A percentile compares a stretch with the other conserved stretches of the same genome.
phyloP scores from a whole-genome alignment of 2,888 invertebrate genomes.

The Drosophila nr. perissopoda region DNA sequence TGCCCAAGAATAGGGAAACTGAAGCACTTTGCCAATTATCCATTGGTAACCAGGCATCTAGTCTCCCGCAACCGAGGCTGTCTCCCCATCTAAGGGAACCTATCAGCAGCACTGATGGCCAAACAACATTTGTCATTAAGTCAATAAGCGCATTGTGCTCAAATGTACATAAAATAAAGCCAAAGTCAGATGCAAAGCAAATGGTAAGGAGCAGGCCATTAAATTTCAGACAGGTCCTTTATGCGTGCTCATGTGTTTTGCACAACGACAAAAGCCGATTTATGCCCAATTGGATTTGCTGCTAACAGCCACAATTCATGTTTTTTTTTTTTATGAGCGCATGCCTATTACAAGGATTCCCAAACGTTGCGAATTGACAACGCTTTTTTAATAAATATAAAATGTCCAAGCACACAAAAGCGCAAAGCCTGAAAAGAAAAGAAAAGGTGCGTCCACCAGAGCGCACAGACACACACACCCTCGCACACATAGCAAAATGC shows the following conservation, averaged over 20 bases:
- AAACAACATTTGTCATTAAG: conserved; percentile 77
- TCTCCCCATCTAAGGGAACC: background rate
- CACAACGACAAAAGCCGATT: conserved; percentile 74
- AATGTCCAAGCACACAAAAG: conserved; percentile 58
- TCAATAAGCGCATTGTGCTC: conserved; percentile 80
- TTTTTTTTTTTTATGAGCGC: conserved; percentile 71
- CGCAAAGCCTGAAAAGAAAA: conserved; percentile 33
- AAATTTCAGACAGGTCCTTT: conserved; percentile 42
- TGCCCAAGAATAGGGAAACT: conserved; percentile 27
- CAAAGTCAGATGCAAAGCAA: conserved; percentile 15
- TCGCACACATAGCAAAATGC: conserved; percentile 32
- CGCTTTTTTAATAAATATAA: conserved; percentile 77
- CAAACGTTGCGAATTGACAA: conserved; percentile 49
- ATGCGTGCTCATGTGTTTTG: conserved; percentile 59
- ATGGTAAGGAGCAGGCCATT: conserved; percentile 32
- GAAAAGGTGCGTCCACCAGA: conserved; percentile 61
- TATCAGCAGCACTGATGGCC: conserved; percentile 57
- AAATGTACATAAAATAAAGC: conserved; percentile 79
- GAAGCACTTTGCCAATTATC: conserved; percentile 62
- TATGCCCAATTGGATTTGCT: conserved; percentile 80
- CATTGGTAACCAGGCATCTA: conserved; percentile 33
- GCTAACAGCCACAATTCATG: conserved; percentile 81
- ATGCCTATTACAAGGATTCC: conserved; percentile 68
- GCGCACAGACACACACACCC: background rate
- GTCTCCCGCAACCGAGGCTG: background rate